phyloP scores from a whole-genome alignment of 2,797 vertebrate species.

The Malurus leucopterus region DNA sequence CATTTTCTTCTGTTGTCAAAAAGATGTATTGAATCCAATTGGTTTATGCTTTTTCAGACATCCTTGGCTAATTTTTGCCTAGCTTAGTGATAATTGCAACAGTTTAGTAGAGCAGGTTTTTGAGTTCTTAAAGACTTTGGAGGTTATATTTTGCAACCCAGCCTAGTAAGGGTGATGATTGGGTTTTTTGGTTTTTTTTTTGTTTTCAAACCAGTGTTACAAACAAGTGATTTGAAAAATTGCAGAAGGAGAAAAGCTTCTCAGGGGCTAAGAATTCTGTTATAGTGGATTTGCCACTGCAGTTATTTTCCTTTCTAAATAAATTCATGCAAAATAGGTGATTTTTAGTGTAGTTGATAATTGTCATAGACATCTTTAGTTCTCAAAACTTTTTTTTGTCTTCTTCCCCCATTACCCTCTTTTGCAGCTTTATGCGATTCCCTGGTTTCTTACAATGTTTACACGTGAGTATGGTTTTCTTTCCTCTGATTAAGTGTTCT shows the following conservation, averaged over 20 bases:
- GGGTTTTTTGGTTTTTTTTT: not conserved
- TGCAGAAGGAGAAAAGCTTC: not conserved
- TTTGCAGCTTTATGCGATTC: constrained; percentile 92
- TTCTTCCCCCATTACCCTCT: not conserved
- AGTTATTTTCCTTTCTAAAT: not conserved
- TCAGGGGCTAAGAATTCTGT: not conserved
- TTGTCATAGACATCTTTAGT: not conserved
- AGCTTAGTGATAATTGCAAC: not conserved
- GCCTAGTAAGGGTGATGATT: not conserved
- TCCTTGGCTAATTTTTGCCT: not conserved
- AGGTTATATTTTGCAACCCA: not conserved
- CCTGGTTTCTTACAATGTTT: constrained; percentile 99
- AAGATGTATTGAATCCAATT: not conserved
- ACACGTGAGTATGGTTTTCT: constrained; percentile 86
- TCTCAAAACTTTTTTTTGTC: not conserved
- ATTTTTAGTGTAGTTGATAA: not conserved
- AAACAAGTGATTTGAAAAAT: not conserved
- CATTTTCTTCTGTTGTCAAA: accelerated
- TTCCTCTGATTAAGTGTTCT: not conserved
- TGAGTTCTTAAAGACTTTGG: not conserved
- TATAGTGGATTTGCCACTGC: not conserved
- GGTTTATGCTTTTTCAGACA: not conserved
- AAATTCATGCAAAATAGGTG: not conserved
- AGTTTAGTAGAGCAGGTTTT: not conserved
- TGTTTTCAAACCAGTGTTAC: not conserved